A percentile compares a stretch with the other conserved stretches of the same genome.
Evolutionary conservation across 2,113 vertebrate species (phyloP).

Genomic region (Onychostoma macrolepis): DNA sequence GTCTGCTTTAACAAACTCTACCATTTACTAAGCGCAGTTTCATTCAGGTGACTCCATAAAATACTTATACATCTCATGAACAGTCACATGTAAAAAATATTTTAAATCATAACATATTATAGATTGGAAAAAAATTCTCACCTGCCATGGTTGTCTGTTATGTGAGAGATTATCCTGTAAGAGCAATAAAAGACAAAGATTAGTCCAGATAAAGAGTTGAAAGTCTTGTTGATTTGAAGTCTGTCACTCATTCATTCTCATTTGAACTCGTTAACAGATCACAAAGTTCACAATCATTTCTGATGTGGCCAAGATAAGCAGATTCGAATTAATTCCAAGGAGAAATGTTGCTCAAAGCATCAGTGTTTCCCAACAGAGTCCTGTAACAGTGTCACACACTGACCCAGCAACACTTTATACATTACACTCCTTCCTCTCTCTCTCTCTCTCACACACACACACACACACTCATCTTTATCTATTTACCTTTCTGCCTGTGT

Average conservation of each 20-base stretch:
- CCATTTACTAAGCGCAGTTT: not conserved
- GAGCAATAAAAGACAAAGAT: slow-evolving; percentile 49
- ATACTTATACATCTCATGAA: not conserved
- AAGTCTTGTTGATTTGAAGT: not conserved
- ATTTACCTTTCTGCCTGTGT: not conserved
- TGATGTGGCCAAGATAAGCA: not conserved
- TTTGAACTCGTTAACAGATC: not conserved
- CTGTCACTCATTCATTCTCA: not conserved
- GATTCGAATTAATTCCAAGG: not conserved
- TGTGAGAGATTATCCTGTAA: slow-evolving; percentile 65
- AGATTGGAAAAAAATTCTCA: slow-evolving; percentile 57
- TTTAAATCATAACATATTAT: not conserved
- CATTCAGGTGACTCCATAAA: not conserved
- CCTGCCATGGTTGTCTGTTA: slow-evolving; percentile 81
- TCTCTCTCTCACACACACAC: no score
- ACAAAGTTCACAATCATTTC: not conserved
- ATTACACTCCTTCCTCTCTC: not conserved
- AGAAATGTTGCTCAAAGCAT: not conserved
- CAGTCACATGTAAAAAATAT: not conserved
- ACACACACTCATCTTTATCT: not conserved
- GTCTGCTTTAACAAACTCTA: not conserved
- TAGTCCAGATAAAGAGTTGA: not conserved
- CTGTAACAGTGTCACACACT: not conserved
- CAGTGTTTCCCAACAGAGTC: not conserved
- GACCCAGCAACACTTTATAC: not conserved